Conservation (phyloP, 92 coral and sea anemone genomes). For the Parazoanthus atlanticus region DNA sequence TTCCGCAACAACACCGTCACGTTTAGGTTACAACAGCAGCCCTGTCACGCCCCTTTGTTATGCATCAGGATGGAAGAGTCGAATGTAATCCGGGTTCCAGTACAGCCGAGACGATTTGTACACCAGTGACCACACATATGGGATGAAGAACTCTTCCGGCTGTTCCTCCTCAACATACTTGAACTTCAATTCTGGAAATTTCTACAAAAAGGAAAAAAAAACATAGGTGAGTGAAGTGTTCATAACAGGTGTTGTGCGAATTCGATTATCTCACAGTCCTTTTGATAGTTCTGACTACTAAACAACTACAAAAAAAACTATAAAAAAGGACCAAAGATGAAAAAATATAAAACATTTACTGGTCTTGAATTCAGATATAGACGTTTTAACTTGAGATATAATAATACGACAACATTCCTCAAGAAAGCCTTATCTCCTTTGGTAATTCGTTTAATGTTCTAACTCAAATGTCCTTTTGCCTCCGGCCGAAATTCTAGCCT, state of each 20-base stretch:
- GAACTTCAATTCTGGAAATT: slow-evolving; percentile 96
- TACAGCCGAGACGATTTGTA: slow-evolving; percentile 90
- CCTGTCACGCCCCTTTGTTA: slow-evolving; percentile 30
- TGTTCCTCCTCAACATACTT: slow-evolving; percentile 99
- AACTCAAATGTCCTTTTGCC: too few species aligned
- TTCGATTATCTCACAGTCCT: background rate
- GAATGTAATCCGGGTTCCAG: slow-evolving; percentile 96
- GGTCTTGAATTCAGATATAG: too few species aligned
- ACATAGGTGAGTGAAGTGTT: background rate
- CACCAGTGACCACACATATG: slow-evolving; percentile 98
- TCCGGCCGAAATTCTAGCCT: too few species aligned
- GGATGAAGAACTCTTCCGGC: slow-evolving; percentile 97
- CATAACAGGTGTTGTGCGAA: background rate
- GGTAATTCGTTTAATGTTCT: too few species aligned
- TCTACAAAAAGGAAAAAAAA: slow-evolving; percentile 46
- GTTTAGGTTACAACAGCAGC: background rate
- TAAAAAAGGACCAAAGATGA: too few species aligned
- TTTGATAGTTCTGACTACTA: background rate
- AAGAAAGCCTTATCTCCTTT: too few species aligned
- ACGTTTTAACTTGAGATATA: too few species aligned
- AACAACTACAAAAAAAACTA: too few species aligned
- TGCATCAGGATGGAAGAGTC: slow-evolving; percentile 89
- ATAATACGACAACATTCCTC: too few species aligned
- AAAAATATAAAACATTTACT: too few species aligned
- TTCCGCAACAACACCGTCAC: background rate